Evolutionary conservation across 2,888 invertebrate genomes (phyloP), one percentile per base, ranked within the genome.

Genomic region (Tholera decimalis): DNA sequence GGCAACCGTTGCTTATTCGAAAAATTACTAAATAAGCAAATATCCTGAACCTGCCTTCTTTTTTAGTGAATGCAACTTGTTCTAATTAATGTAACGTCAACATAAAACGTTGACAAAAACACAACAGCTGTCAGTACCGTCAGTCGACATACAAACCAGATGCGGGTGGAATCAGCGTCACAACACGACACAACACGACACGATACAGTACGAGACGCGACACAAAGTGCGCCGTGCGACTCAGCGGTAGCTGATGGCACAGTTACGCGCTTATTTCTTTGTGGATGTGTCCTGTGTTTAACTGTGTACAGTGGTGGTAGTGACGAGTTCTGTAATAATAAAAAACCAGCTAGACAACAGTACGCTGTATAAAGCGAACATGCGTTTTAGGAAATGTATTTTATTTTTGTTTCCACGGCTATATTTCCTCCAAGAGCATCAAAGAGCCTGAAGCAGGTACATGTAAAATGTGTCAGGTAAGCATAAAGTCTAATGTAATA

Each of bases 81-180:
- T n/a, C n/a, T n/a, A n/a, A n/a, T n/a, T n/a, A n/a, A n/a, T n/a
- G n/a, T n/a, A n/a, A n/a, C n/a, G n/a, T n/a, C n/a, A n/a, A n/a
- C n/a, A n/a, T n/a, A n/a, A n/a, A n/a, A n/a, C n/a, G n/a, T n/a
- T n/a, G n/a, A 35, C 49, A 60, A 71, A 53, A 71, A 43, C 24
- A 71, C 41, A 24, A 22, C 51, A 43, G 20, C 26, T 28, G 37
- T 30, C 20, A 63, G 35, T 18, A 30, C 3, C 5, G 24, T 49
- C 72, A 43, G 30, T 47, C 39, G 54, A 50, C 64, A 33, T 54
- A 60, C 60, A 50, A 28, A 50, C 43, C 44, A 44, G 26, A 70
- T 70, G 70, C 70, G 70, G 60, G 50, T 8, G n/a, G 18, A 39
- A 43, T 37, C 28, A 55, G 43, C 15, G 30, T 13, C 18, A 30